Base-by-base conservation (phyloP, 2,797 vertebrate genomes). In the Paratrypauchen microcephalus region DNA sequence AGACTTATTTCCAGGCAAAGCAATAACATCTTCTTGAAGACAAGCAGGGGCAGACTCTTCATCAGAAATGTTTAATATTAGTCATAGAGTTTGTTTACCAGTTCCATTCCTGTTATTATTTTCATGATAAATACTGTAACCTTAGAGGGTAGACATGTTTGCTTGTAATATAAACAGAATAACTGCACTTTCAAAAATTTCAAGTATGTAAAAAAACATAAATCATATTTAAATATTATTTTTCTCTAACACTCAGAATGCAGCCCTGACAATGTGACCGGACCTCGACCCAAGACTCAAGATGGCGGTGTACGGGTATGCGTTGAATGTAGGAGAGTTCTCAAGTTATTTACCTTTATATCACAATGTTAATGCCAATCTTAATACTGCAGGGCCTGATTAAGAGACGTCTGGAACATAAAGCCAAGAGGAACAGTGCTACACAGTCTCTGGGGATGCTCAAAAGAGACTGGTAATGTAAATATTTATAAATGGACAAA, bases 251-350 rank as follows among this genome's bases (percentile, higher is more conserved):
- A 19, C 67, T 59, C 70, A 95, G 94, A 94, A 71, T 92, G 92
- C 66, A 93, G 83, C 56, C 92, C 93, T 0, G 93, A 95, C 67
- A 77, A 87, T 0, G 75, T 77, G 5, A 13, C 66, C 0, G 83
- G 75, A 12, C 69, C 80, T 28, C 93, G 91, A 39, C 67, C 79
- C 48, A 94, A 93, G 85, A 83, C 13, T 60, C 90, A 91, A 71
- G 92, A 93, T 60, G 92, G 92, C 0, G 93, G 93, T 0, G 94
- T 94, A 55, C 89, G 69, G 86, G 93, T 94, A 64, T 90, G 91
- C 77, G 56, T 32, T 28, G 61, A 24, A 75, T 77, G 11, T 39
- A 8, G 2, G 54, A 36, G 5, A 1, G 1, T 7, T 9, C 36
- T 16, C 18, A 21, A 21, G 81, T 87, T 87, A 77, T 84, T 82